Percentiles rank a stretch among this genome's conserved stretches.
phyloP scores from a whole-genome alignment of 2,888 invertebrate genomes.

The Matsumyia berberina region DNA sequence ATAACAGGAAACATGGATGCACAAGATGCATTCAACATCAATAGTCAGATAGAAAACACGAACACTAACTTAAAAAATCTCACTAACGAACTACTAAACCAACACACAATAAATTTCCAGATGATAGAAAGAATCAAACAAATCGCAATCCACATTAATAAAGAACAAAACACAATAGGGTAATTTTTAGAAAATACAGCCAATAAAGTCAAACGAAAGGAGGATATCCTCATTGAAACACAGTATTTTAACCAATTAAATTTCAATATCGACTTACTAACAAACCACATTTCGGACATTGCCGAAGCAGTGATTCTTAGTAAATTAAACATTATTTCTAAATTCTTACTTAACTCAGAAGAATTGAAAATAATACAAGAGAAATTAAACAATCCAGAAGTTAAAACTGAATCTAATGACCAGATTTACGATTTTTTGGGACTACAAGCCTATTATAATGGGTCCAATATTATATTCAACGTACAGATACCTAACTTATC shows the following conservation, averaged over 20 bases:
- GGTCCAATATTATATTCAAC: constrained; percentile 53
- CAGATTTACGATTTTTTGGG: constrained; percentile 59
- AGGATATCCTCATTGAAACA: constrained; percentile 20
- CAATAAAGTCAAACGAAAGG: constrained; percentile 50
- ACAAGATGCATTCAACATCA: constrained; percentile 37
- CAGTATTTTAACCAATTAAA: constrained; percentile 59
- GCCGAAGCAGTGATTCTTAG: constrained; percentile 46
- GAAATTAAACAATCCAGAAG: constrained; percentile 16
- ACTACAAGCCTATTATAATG: constrained; percentile 53
- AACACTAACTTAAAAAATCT: neutral
- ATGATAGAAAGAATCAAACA: constrained; percentile 59
- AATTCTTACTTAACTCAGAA: constrained; percentile 38
- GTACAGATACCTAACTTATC: no score
- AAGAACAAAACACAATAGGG: constrained; percentile 42
- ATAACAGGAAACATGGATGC: constrained; percentile 43
- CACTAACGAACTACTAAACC: constrained; percentile 8
- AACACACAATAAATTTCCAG: constrained; percentile 34
- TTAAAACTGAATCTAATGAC: constrained; percentile 40
- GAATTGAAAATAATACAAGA: constrained; percentile 39
- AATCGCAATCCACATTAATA: constrained; percentile 53
- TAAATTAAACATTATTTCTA: constrained; percentile 54
- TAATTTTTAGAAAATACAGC: constrained; percentile 17
- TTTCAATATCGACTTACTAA: constrained; percentile 62
- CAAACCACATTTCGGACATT: constrained; percentile 31
- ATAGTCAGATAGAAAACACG: constrained; percentile 11